These are phyloP conservation scores for Drosophila buzzatii DNA, from an alignment of 2,888 invertebrate species.

Conservation along the genomic window DNA sequence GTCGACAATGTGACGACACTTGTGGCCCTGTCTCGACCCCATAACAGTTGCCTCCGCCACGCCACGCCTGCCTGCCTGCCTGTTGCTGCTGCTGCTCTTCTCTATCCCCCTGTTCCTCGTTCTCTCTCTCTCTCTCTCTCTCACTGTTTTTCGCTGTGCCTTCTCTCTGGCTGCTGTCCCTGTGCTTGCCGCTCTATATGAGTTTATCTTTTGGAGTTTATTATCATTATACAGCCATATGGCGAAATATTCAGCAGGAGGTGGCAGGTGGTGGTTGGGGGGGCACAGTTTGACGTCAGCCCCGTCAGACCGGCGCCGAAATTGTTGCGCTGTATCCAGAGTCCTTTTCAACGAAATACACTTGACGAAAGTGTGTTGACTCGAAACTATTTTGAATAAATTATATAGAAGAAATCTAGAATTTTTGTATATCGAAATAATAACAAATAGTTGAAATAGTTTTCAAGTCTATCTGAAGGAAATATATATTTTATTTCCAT, in stretches of 20 bases:
- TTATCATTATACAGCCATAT: constrained; percentile 82
- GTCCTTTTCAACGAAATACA: constrained; percentile 28
- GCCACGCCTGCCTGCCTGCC: too few relatives aligned
- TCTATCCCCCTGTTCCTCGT: background rate
- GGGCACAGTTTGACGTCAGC: constrained; percentile 61
- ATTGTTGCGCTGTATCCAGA: constrained; percentile 52
- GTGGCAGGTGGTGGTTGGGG: background rate
- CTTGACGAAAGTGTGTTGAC: constrained; percentile 16
- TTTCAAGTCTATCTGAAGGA: too few relatives aligned
- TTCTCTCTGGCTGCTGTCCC: background rate
- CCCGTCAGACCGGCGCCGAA: constrained; percentile 55
- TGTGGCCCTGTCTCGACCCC: constrained; percentile 37
- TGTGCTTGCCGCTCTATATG: constrained; percentile 38
- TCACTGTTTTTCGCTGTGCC: background rate
- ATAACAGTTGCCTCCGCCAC: constrained; percentile 3
- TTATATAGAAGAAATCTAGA: background rate
- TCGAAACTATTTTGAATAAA: background rate
- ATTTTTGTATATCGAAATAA: background rate
- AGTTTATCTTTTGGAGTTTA: constrained; percentile 81
- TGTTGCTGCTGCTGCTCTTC: constrained; percentile 2
- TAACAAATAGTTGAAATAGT: too few relatives aligned
- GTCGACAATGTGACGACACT: constrained; percentile 56
- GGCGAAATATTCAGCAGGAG: constrained; percentile 69
- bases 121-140: background rate
- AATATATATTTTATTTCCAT: too few relatives aligned